Evolutionary conservation across 2,888 invertebrate species (phyloP).

Genomic region (Pardosa pseudoannulata): DNA sequence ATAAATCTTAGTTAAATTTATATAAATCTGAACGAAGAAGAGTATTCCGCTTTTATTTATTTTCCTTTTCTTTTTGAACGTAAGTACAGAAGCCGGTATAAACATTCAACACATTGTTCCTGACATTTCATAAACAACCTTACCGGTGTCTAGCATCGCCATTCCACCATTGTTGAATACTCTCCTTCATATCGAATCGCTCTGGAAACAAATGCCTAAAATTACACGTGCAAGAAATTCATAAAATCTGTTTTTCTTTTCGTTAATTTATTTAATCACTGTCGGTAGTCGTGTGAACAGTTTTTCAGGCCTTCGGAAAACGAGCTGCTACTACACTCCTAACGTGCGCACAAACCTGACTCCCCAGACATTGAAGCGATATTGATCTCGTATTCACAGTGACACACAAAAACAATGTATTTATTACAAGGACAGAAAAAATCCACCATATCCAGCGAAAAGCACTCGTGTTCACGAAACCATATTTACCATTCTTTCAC

Average conservation of each 20-base stretch:
- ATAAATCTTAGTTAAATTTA: not conserved
- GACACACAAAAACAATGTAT: not conserved
- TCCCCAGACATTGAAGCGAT: conserved; percentile 27
- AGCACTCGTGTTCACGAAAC: not conserved
- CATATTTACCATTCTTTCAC: conserved; percentile 47
- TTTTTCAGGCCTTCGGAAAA: not conserved
- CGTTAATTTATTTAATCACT: not conserved
- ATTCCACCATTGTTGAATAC: conserved; percentile 55
- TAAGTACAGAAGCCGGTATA: conserved; percentile 42
- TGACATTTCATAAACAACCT: conserved; percentile 24
- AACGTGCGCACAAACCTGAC: conserved; percentile 57
- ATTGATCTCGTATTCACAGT: conserved; percentile 36
- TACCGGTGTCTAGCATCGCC: conserved; percentile 51
- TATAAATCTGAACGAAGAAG: not conserved
- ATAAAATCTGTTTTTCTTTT: no score
- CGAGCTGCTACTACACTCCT: not conserved
- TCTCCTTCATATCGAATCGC: conserved; percentile 38
- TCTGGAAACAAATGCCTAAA: no score
- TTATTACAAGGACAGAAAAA: not conserved
- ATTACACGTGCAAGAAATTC: not conserved
- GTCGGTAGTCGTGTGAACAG: not conserved
- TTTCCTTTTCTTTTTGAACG: conserved; percentile 8
- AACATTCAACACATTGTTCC: conserved; percentile 62
- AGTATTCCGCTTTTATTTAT: no score
- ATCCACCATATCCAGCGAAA: not conserved